Base-by-base conservation (phyloP, 2,888 invertebrate genomes). In the Lasius fuliginosus region DNA sequence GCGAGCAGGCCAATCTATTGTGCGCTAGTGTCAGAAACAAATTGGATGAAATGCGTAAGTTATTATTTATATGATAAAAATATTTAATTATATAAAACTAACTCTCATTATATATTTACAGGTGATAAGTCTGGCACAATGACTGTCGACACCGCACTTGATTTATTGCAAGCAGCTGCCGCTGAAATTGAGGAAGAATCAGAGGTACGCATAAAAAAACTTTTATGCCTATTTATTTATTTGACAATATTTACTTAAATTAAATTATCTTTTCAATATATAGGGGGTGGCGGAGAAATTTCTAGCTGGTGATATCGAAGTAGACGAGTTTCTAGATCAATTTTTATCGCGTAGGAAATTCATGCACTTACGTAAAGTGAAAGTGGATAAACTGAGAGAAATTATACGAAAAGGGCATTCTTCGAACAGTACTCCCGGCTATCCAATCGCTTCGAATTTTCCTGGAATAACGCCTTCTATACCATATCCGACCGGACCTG, bases 161-260 rank as follows among this genome's bases (percentile, higher is more conserved):
- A 98, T 0, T 95, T 99, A 68, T 95, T 99, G 18, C 98, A 99
- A 96, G 97, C 99, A 12, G 97, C 98, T 15, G 98, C 99, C 40
- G 98, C 98, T 49, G 98, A 99, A 95, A 97, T 97, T 79, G 99
- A 99, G 94, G 99, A 99, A 93, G 97, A 98, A 93, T 98, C 99
- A 0, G 99, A 99, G 95, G 96, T 96, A 92, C 85, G 58, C 42
- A 36, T 53, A 53, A n/a, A 53, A 53, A 68, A 11, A 49, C n/a
- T 60, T 74, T 30, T 42, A 6, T 9, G 3, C n/a, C 8, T 64
- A 27, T 23, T 56, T 56, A 60, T 60, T 46, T n/a, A 0, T 33
- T 33, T 1, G 33, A 65, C 30, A 40, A 40, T 36, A 60, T 15
- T 53, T 30, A 33, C 27, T 3, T 11, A n/a, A 46, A 0, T 27